Evolutionary conservation across 2,888 invertebrate species (phyloP).

Genomic region (Acholoe squamosa): DNA sequence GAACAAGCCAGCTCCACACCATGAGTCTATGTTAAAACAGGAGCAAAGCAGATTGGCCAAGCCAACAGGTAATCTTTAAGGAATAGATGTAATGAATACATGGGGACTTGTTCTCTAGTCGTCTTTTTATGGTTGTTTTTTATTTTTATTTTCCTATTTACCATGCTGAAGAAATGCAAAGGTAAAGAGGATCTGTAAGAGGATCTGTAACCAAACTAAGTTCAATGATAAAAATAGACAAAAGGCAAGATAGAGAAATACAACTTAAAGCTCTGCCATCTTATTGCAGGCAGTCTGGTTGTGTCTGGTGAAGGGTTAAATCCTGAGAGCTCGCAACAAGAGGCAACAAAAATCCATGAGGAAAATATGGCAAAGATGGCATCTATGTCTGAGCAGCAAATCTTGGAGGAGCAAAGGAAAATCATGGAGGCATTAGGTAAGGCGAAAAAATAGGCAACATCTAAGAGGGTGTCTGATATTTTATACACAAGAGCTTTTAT

Average conservation of each 20-base stretch:
- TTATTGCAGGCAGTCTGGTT: not conserved
- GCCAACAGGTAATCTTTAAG: not conserved
- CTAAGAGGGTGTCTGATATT: no score
- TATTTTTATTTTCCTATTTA: no score
- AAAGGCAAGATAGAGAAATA: no score
- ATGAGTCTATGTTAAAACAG: not conserved
- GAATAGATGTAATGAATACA: no score
- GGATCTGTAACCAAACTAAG: no score
- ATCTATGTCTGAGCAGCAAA: constrained; percentile 89
- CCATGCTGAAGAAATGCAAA: no score
- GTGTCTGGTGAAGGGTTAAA: constrained; percentile 60
- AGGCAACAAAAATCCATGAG: constrained; percentile 86
- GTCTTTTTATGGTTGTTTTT: no score
- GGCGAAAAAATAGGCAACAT: not conserved
- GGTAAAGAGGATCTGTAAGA: no score
- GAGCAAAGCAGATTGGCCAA: not conserved
- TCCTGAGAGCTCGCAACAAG: not conserved
- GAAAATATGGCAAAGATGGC: constrained; percentile 89
- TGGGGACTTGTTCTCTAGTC: no score
- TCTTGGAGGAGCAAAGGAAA: constrained; percentile 89
- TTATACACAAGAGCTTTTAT: no score
- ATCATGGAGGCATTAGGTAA: constrained; percentile 85
- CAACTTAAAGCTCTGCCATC: not conserved
- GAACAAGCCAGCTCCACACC: not conserved
- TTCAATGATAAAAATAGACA: no score